Percentiles rank a stretch among this genome's conserved stretches.
Conservation (phyloP, 2,797 vertebrate species). For the Spheniscus humboldti region DNA sequence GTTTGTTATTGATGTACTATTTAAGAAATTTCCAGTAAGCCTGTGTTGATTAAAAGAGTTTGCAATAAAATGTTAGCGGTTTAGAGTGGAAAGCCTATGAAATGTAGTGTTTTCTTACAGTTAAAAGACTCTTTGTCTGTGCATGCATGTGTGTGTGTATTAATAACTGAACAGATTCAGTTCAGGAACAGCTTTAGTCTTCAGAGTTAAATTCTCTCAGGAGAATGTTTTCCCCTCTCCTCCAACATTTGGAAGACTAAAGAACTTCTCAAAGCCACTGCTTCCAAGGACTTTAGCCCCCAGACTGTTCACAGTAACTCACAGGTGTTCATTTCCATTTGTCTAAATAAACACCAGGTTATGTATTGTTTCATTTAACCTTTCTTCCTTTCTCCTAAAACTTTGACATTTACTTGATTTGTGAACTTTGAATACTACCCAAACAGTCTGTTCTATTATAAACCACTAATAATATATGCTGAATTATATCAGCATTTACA, state of each 20-base stretch:
- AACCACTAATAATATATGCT: not conserved
- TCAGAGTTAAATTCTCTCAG: not conserved
- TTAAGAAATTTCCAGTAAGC: not conserved
- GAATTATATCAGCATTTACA: not conserved
- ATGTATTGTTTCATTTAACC: accelerated
- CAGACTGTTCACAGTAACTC: not conserved
- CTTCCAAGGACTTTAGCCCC: not conserved
- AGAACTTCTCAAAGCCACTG: not conserved
- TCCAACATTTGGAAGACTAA: not conserved
- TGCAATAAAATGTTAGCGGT: not conserved
- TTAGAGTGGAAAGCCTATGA: not conserved
- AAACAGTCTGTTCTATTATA: not conserved
- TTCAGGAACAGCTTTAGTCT: not conserved
- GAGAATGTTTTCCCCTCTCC: accelerated
- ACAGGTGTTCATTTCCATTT: not conserved
- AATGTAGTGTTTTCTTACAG: not conserved
- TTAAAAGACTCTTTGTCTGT: not conserved
- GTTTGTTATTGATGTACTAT: not conserved
- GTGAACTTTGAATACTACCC: not conserved
- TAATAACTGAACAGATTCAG: not conserved
- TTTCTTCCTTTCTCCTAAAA: not conserved
- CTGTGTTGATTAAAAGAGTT: not conserved
- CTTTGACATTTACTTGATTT: not conserved
- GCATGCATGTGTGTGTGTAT: too few species aligned
- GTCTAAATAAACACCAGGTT: not conserved